Conservation (phyloP, 53 echinoderm and acorn worm species). For the Echinometra lucunter region DNA sequence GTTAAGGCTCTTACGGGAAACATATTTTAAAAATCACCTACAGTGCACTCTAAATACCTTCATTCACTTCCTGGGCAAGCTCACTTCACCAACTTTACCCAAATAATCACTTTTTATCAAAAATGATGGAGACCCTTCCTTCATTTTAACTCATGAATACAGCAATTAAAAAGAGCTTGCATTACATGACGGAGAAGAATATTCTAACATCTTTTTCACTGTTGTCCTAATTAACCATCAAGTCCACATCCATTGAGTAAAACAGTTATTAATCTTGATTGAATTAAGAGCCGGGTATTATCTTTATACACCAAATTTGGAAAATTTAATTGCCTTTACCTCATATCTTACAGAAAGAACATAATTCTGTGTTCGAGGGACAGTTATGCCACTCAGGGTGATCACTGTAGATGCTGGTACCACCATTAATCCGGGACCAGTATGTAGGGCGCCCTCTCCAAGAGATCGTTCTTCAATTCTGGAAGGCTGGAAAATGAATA, state of each 20-base stretch:
- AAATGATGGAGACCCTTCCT: too few species aligned
- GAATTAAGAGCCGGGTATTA: neutral
- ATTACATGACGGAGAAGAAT: too few species aligned
- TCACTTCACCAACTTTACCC: too few species aligned
- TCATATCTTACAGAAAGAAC: constrained; percentile 80
- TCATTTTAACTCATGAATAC: too few species aligned
- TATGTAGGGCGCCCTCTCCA: constrained; percentile 46
- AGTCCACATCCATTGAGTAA: too few species aligned
- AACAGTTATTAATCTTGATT: too few species aligned
- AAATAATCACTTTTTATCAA: too few species aligned
- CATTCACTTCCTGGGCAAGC: neutral
- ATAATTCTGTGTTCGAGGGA: constrained; percentile 85
- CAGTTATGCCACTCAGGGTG: constrained; percentile 68
- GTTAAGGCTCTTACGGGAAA: too few species aligned
- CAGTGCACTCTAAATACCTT: neutral
- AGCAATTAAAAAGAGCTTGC: too few species aligned
- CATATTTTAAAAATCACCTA: neutral
- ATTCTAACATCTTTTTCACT: too few species aligned
- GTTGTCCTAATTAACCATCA: too few species aligned
- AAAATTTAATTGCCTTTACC: constrained; percentile 58
- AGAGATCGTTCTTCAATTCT: neutral
- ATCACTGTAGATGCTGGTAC: constrained; percentile 69
- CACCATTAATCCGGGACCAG: constrained; percentile 83
- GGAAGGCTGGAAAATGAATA: constrained; percentile 1
- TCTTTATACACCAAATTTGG: neutral